Percentiles rank a stretch among this genome's conserved stretches.
These are phyloP conservation scores for Danaus plexippus DNA, from an alignment of 1,140 invertebrate species.

Conservation along the genomic window DNA sequence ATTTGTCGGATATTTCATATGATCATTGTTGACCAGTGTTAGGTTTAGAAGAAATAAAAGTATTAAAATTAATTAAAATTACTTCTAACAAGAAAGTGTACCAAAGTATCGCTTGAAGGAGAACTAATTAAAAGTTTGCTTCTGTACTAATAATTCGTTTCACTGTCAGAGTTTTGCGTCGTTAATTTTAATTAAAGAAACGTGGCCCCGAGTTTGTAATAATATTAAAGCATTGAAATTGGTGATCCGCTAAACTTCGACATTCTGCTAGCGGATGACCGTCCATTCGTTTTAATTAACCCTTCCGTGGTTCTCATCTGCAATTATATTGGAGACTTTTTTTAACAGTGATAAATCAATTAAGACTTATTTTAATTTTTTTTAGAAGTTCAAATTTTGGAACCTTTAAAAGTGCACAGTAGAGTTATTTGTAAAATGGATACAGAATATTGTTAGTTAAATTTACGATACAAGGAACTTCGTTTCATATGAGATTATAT, in stretches of 20 bases:
- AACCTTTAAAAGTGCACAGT: too few species aligned
- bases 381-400: too few species aligned
- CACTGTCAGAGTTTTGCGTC: conserved; percentile 68
- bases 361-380: conserved; percentile 22
- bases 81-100: conserved; percentile 55
- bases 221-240: conserved; percentile 70
- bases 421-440: too few species aligned
- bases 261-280: conserved; percentile 58
- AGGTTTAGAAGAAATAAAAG: background rate
- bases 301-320: conserved; percentile 50
- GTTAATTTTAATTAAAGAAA: conserved; percentile 73
- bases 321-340: conserved; percentile 48
- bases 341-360: conserved; percentile 51
- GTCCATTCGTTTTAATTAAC: conserved; percentile 68
- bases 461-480: too few species aligned
- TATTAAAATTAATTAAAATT: conserved; percentile 49
- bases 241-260: conserved; percentile 69
- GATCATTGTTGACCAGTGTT: background rate
- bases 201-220: conserved; percentile 60
- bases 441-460: too few species aligned
- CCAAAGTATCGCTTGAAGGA: conserved; percentile 59
- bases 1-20: background rate
- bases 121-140: conserved; percentile 69
- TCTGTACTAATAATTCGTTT: conserved; percentile 71
- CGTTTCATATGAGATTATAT: too few species aligned